A percentile compares a stretch with the other conserved stretches of the same genome.
Conservation (phyloP, 64 coral and sea anemone species). For the Montipora efflorescens region DNA sequence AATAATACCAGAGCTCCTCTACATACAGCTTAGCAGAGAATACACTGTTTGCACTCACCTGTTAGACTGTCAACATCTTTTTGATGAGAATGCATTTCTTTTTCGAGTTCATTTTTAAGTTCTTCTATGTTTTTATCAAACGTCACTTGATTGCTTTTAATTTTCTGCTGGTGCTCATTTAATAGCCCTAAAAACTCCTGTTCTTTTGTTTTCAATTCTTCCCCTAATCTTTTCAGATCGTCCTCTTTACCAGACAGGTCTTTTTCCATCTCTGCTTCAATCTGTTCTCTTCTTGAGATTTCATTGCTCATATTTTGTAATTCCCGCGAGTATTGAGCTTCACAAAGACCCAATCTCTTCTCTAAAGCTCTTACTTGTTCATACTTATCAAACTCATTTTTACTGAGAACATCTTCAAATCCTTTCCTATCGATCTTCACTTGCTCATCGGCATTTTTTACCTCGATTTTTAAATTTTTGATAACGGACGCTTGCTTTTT, state of each 20-base stretch:
- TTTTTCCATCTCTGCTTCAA: constrained; percentile 6
- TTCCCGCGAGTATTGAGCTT: constrained; percentile 68
- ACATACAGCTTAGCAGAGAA: too few relatives aligned
- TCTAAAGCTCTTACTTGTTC: constrained; percentile 62
- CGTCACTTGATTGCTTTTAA: constrained; percentile 17
- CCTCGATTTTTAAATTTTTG: constrained; percentile 72
- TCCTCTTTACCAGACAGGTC: constrained; percentile 59
- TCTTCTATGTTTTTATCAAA: constrained; percentile 33
- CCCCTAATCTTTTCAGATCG: constrained; percentile 7
- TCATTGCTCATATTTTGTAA: constrained; percentile 26
- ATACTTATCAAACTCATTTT: constrained; percentile 79
- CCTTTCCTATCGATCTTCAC: constrained; percentile 72
- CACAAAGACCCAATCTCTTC: constrained; percentile 48
- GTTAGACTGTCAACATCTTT: constrained; percentile 32
- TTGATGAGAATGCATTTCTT: constrained; percentile 30
- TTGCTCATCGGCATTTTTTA: constrained; percentile 69
- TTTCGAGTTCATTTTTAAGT: constrained; percentile 23
- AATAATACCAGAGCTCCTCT: too few relatives aligned
- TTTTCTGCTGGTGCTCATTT: not conserved
- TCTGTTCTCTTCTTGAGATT: constrained; percentile 49
- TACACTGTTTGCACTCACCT: not conserved
- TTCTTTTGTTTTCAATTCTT: constrained; percentile 50
- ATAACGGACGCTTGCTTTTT: constrained; percentile 58
- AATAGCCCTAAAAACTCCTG: constrained; percentile 8
- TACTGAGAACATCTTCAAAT: constrained; percentile 82